A percentile compares a stretch with the other conserved stretches of the same genome.
These are phyloP conservation scores for Noctua janthina DNA, from an alignment of 2,888 invertebrate species.

Conservation along the genomic window DNA sequence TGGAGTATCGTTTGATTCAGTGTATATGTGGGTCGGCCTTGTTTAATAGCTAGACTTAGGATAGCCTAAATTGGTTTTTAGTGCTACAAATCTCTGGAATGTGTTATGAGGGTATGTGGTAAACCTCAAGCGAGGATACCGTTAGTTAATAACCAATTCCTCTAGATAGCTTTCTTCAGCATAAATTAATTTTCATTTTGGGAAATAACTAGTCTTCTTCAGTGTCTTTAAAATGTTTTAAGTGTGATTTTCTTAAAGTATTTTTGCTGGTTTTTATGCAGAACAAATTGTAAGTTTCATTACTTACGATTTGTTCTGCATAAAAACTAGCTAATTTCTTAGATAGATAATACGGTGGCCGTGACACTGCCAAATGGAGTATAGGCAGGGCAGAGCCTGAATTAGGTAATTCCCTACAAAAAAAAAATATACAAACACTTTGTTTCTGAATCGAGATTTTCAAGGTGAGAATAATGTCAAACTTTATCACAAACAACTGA, in stretches of 20 bases:
- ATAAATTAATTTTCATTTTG: background rate
- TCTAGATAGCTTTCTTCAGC: background rate
- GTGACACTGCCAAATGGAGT: background rate
- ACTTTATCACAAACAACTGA: background rate
- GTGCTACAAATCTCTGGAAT: constrained; percentile 10
- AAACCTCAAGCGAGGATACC: background rate
- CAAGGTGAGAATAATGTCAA: background rate
- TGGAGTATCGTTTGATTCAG: constrained; percentile 7
- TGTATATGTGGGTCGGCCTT: constrained; percentile 10
- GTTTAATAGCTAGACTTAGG: background rate
- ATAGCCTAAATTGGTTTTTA: constrained; percentile 9
- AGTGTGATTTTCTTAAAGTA: background rate
- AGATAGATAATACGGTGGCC: background rate
- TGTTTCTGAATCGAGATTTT: background rate
- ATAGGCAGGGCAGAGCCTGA: background rate
- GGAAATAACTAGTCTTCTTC: background rate
- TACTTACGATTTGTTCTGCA: background rate
- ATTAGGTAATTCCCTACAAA: background rate
- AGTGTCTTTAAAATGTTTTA: background rate
- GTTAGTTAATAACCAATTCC: background rate
- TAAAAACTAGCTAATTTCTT: background rate
- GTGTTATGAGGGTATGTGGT: background rate
- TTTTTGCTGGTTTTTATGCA: no score
- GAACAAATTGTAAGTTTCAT: no score
- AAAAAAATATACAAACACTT: background rate